These are phyloP conservation scores for Antennarius striatus DNA, from an alignment of 2,113 vertebrate genomes.

Conservation along the genomic window DNA sequence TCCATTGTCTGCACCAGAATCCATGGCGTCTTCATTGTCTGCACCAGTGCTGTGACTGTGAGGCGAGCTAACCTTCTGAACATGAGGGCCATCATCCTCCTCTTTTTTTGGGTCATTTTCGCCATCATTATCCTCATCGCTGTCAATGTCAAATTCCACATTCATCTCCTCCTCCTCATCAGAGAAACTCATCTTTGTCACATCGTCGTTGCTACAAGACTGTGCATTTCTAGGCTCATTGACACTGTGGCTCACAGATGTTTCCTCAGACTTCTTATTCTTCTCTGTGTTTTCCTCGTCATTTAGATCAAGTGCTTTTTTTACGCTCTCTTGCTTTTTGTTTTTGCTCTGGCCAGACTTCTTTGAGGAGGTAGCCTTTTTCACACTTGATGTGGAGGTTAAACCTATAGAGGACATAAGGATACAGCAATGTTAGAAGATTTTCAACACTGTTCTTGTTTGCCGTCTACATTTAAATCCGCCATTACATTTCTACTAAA, in stretches of 20 bases:
- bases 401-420: constrained; percentile 4
- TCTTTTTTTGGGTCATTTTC: not conserved
- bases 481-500: not conserved
- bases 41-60: no score
- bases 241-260: not conserved
- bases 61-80: rapidly evolving
- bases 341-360: not conserved
- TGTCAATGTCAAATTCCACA: constrained; percentile 47
- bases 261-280: not conserved
- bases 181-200: constrained; percentile 12
- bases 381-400: not conserved
- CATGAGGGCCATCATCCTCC: not conserved
- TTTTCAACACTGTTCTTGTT: not conserved
- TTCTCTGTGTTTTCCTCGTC: not conserved
- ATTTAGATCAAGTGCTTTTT: not conserved
- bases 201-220: rapidly evolving
- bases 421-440: not conserved
- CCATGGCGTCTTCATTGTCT: no score
- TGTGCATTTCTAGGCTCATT: rapidly evolving
- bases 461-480: not conserved
- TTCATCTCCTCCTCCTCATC: constrained; percentile 39
- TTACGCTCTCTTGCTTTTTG: not conserved
- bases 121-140: not conserved
- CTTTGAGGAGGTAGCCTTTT: not conserved
- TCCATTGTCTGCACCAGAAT: not conserved